A percentile compares a stretch with the other conserved stretches of the same genome.
These are phyloP conservation scores for Diacarnus erythraeanus DNA, from an alignment of 37 sponge, comb jelly and placozoan species.

Conservation along the genomic window DNA sequence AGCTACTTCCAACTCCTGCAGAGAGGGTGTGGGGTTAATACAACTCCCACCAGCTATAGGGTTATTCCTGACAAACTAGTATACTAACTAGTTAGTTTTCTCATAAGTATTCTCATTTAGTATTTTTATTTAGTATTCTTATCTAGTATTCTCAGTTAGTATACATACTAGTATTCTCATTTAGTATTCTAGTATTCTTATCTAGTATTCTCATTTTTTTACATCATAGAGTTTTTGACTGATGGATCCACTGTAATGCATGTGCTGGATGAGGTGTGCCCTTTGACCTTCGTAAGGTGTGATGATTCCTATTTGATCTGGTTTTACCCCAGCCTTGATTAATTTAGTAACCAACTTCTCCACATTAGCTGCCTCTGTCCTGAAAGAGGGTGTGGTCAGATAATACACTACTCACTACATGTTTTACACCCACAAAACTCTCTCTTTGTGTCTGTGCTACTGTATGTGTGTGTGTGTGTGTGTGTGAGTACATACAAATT, in stretches of 20 bases:
- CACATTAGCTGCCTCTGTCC: constrained; percentile 81
- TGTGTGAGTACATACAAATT: constrained; percentile 10
- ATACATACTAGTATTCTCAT: no score
- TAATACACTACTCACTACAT: no score
- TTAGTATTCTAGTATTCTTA: not conserved
- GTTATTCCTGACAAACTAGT: no score
- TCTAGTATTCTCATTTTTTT: not conserved
- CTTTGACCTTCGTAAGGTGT: constrained; percentile 98
- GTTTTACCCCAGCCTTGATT: constrained; percentile 87
- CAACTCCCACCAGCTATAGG: no score
- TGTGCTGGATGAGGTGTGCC: constrained; percentile 94
- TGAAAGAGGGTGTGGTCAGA: not conserved
- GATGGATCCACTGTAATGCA: constrained; percentile 88
- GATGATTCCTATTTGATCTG: constrained; percentile 94
- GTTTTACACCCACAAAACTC: no score
- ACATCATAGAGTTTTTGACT: constrained; percentile 86
- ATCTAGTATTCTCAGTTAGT: no score
- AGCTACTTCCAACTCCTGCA: constrained; percentile 92
- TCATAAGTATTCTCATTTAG: not conserved
- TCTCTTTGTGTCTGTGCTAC: constrained; percentile 4
- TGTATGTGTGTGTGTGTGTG: constrained; percentile 31
- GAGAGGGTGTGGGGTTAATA: no score
- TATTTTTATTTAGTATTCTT: not conserved
- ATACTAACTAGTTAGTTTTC: no score
- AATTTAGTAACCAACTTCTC: constrained; percentile 93